Percentiles rank a stretch among this genome's conserved stretches.
Evolutionary conservation across 2,888 invertebrate species (phyloP).

Genomic region (Thelaira solivaga): DNA sequence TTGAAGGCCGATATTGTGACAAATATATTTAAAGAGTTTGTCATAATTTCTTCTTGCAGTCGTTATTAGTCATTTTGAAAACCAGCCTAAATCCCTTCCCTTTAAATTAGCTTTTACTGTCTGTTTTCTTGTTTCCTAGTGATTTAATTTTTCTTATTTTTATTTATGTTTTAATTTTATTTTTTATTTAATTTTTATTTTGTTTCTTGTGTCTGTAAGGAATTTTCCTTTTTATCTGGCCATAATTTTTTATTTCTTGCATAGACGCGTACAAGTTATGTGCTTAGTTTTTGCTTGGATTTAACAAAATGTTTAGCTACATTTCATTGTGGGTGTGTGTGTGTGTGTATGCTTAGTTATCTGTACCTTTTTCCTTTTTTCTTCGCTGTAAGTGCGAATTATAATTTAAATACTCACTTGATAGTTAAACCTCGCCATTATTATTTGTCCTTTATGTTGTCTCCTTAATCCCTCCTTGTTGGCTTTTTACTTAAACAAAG

Average conservation of each 20-base stretch:
- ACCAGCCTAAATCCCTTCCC: no score
- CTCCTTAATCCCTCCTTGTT: constrained; percentile 63
- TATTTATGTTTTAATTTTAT: not conserved
- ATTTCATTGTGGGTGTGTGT: no score
- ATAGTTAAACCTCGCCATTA: constrained; percentile 62
- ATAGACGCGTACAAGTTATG: no score
- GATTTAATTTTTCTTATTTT: not conserved
- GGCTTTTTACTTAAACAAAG: constrained; percentile 50
- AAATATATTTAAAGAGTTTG: no score
- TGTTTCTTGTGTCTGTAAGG: not conserved
- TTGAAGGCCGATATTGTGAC: no score
- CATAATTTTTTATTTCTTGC: not conserved
- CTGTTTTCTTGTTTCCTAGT: not conserved
- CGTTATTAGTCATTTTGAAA: no score
- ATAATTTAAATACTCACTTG: constrained; percentile 62
- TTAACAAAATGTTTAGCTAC: not conserved
- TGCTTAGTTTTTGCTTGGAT: not conserved
- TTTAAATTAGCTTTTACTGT: constrained; percentile 10
- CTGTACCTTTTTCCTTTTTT: no score
- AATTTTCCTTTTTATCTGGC: not conserved
- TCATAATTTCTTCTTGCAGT: no score
- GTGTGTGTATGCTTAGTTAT: no score
- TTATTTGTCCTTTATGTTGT: constrained; percentile 64
- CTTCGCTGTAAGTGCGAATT: constrained; percentile 53
- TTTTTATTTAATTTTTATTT: not conserved